Percentiles rank a stretch among this genome's conserved stretches.
Conservation (phyloP, 2,797 vertebrate genomes). For the Tachyglossus aculeatus region DNA sequence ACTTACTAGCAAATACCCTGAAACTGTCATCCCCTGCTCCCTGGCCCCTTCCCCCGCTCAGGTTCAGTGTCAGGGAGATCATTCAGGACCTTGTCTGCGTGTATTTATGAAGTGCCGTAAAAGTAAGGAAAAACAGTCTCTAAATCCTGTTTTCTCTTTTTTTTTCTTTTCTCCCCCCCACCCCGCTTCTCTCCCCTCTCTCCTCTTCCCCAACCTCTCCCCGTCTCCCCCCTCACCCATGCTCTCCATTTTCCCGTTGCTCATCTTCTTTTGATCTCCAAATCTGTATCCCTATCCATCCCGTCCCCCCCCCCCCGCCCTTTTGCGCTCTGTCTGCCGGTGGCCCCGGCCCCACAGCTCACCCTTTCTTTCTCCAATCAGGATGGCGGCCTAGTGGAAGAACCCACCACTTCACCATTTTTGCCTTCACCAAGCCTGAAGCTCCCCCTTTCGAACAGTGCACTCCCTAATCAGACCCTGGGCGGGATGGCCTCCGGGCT, state of each 20-base stretch:
- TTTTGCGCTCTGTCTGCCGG: slow-evolving; percentile 57
- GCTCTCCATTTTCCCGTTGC: slow-evolving; percentile 51
- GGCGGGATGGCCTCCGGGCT: slow-evolving; percentile 94
- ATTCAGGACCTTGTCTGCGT: neutral
- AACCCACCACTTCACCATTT: slow-evolving; percentile 97
- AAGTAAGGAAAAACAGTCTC: slow-evolving; percentile 34
- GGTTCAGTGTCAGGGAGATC: neutral
- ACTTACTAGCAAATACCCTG: too few relatives aligned
- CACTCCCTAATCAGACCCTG: slow-evolving; percentile 95
- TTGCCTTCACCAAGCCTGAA: slow-evolving; percentile 99
- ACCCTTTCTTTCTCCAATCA: slow-evolving; percentile 80
- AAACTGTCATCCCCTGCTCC: too few relatives aligned
- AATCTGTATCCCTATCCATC: slow-evolving; percentile 32
- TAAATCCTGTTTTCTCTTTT: slow-evolving; percentile 70
- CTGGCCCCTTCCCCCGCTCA: neutral
- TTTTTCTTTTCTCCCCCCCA: slow-evolving; percentile 68
- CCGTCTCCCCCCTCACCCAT: slow-evolving; percentile 68
- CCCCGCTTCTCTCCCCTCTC: too few relatives aligned
- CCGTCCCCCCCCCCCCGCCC: slow-evolving; percentile 52
- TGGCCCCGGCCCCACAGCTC: slow-evolving; percentile 72
- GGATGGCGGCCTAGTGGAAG: slow-evolving; percentile 96
- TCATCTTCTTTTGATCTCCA: slow-evolving; percentile 53
- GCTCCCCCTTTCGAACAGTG: slow-evolving; percentile 96
- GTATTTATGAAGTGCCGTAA: slow-evolving; percentile 13
- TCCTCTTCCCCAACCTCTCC: slow-evolving; percentile 53